Base-by-base conservation (phyloP, 2,888 invertebrate genomes). In the Brenthis daphne region DNA sequence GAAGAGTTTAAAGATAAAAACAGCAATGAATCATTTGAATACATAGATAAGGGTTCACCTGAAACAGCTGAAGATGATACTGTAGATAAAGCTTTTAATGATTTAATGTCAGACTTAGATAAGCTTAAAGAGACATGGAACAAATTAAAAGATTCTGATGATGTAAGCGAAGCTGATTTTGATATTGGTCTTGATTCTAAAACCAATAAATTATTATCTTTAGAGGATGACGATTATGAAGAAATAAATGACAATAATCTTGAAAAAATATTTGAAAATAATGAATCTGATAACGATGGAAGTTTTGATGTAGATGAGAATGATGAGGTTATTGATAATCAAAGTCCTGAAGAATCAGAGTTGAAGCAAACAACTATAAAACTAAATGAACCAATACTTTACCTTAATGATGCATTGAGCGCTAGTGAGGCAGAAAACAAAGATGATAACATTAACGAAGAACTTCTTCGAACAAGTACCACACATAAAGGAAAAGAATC, bases 51-150 rank as follows among this genome's bases (percentile, higher is more conserved):
- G 63, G 60, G 64, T 14, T 24, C n/a, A 13, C 47, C 14, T 37
- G 57, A 54, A 51, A 57, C 47, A 3, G 64, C 47, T 50, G 57
- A 68, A 53, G 68, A 64, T 50, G 67, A 69, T 5, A 47, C 64
- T 54, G 80, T 80, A 1, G 80, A 82, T 6, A 80, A 84, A 73
- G 80, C 79, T 2, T 82, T 84, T 58, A 74, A 75, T 24, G 87
- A 89, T 65, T 76, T 90, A 11, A 80, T 85, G 69, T 79, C 78
- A 20, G 86, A 90, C 72, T 80, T 89, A 48, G 79, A 82, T 16
- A 80, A 82, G 66, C 73, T 90, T 37, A 79, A 85, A 67, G 82
- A 82, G 63, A 85, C 84, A 14, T 74, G 83, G 64, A 76, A 82
- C 13, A 85, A 88, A 75, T 76, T 89, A 12, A 75, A 72, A 16